These are phyloP conservation scores for Andricus curvator DNA, from an alignment of 2,888 invertebrate species.

Conservation along the genomic window DNA sequence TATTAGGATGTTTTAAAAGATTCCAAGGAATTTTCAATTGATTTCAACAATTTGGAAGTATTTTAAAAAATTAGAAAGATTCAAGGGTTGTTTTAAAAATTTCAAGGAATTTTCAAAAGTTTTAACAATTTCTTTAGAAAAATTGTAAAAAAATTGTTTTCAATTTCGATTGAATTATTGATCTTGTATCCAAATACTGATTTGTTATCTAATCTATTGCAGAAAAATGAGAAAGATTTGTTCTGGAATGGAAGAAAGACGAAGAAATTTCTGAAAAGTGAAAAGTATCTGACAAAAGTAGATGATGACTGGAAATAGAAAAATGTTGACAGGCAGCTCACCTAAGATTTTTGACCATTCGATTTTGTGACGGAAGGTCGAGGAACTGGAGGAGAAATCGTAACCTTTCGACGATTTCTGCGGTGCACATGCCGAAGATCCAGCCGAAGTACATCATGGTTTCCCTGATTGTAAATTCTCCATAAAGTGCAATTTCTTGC, in stretches of 20 bases:
- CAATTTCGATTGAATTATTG: constrained; percentile 9
- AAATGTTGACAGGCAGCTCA: constrained; percentile 64
- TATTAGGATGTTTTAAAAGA: too few relatives aligned
- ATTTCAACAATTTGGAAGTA: too few relatives aligned
- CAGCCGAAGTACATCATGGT: constrained; percentile 98
- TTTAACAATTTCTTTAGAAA: too few relatives aligned
- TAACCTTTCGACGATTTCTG: constrained; percentile 89
- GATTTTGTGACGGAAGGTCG: constrained; percentile 91
- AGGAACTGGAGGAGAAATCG: constrained; percentile 93
- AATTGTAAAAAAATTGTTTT: too few relatives aligned
- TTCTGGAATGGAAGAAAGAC: not conserved
- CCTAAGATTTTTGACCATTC: constrained; percentile 89
- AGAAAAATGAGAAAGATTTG: not conserved
- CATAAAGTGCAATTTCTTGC: constrained; percentile 93
- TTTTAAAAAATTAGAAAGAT: too few relatives aligned
- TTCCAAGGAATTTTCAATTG: too few relatives aligned
- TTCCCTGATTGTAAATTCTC: constrained; percentile 95
- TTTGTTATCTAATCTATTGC: not conserved
- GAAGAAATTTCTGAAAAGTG: not conserved
- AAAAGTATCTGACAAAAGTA: not conserved
- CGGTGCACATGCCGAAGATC: constrained; percentile 94
- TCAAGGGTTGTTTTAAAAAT: too few relatives aligned
- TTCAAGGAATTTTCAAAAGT: too few relatives aligned
- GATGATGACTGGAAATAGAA: not conserved
- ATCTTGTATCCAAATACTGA: not conserved